Evolutionary conservation across 1,140 invertebrate species (phyloP).

Genomic region (Acromyrmex echinatior): DNA sequence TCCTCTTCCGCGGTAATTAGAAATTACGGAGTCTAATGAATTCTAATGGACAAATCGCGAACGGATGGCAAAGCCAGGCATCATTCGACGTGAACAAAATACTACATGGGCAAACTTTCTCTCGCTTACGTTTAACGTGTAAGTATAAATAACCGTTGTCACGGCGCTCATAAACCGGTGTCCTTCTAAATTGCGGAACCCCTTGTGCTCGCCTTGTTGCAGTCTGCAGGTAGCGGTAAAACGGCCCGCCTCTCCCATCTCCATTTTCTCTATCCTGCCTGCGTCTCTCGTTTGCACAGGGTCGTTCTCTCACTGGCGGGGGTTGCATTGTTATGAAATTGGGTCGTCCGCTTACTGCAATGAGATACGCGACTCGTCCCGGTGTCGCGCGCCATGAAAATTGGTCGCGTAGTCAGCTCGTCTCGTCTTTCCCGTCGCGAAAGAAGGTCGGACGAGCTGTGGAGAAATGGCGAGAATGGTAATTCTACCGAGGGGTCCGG

Average conservation of each 20-base stretch:
- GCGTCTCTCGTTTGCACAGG: slow-evolving; percentile 60
- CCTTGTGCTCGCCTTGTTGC: not conserved
- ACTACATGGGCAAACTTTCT: not conserved
- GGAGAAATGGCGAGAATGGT: not conserved
- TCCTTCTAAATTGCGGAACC: slow-evolving; percentile 45
- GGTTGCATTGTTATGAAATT: slow-evolving; percentile 73
- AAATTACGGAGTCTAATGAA: slow-evolving; percentile 15
- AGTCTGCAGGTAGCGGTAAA: slow-evolving; percentile 42
- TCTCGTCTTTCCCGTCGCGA: not conserved
- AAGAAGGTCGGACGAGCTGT: not conserved
- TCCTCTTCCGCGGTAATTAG: not conserved
- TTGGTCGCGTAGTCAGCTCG: slow-evolving; percentile 22
- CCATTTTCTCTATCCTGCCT: slow-evolving; percentile 48
- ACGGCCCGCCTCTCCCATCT: slow-evolving; percentile 31
- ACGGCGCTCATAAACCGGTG: slow-evolving; percentile 40
- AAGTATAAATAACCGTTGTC: slow-evolving; percentile 51
- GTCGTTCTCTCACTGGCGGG: not conserved
- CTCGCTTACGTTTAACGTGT: slow-evolving; percentile 30
- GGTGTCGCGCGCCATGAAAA: slow-evolving; percentile 45
- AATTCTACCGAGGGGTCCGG: not conserved
- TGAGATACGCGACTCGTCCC: slow-evolving; percentile 60
- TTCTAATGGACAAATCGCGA: not conserved
- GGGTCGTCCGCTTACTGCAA: slow-evolving; percentile 66
- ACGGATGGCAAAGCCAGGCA: too few relatives aligned
- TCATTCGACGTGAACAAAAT: not conserved